Conservation (phyloP, 64 coral and sea anemone genomes). For the Astreopora myriophthalma region DNA sequence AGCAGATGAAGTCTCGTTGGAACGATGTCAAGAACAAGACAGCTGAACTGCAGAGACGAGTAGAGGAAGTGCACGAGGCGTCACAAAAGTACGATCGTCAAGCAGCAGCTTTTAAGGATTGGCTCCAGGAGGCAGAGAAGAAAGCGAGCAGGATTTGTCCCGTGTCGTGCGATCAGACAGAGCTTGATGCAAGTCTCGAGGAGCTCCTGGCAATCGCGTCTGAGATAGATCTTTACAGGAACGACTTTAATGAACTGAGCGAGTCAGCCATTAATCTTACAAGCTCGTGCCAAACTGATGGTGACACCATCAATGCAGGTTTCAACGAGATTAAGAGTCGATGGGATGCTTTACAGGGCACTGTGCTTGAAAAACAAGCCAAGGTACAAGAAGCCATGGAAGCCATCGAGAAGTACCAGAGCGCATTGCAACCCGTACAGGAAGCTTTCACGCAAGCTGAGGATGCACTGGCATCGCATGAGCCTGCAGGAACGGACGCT, state of each 20-base stretch:
- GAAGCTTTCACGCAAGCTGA: constrained; percentile 94
- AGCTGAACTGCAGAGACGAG: constrained; percentile 40
- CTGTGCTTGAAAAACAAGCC: constrained; percentile 50
- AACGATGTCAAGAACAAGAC: constrained; percentile 59
- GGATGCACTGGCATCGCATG: constrained; percentile 61
- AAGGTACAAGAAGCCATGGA: constrained; percentile 76
- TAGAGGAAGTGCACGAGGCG: constrained; percentile 72
- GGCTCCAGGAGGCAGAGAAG: constrained; percentile 87
- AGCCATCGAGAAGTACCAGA: constrained; percentile 83
- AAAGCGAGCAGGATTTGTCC: constrained; percentile 71
- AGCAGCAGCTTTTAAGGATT: constrained; percentile 66
- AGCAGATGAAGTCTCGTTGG: constrained; percentile 75
- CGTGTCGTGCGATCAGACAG: constrained; percentile 52
- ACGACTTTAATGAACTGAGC: constrained; percentile 51
- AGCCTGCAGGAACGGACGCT: constrained; percentile 75
- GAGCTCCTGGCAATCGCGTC: constrained; percentile 48
- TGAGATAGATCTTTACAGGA: constrained; percentile 74
- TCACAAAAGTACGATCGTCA: constrained; percentile 76
- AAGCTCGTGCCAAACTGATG: constrained; percentile 68
- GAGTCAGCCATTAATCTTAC: constrained; percentile 62
- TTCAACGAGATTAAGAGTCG: constrained; percentile 80
- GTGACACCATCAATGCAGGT: constrained; percentile 74
- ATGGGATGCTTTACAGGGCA: constrained; percentile 69
- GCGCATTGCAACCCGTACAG: constrained; percentile 88
- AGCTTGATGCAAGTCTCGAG: constrained; percentile 71